Conservation (phyloP, 2,113 vertebrate genomes). For the Ia io region DNA sequence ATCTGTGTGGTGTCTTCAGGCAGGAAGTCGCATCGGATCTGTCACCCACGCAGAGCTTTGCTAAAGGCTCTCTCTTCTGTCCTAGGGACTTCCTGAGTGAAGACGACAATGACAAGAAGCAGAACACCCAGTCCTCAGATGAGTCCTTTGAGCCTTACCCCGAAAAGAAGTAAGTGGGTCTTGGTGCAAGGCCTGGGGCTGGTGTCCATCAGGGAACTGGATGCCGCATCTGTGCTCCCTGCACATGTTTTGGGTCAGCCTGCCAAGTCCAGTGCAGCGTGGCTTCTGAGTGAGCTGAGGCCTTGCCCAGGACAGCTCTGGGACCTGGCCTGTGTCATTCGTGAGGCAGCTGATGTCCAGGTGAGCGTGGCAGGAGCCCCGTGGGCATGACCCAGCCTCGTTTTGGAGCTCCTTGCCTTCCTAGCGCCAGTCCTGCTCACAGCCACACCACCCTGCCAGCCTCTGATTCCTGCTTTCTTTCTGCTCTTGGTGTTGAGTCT, state of each 20-base stretch:
- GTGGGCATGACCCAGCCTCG: not conserved
- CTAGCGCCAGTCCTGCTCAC: not conserved
- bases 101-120: slow-evolving; percentile 84
- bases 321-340: not conserved
- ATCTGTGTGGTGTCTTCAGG: not conserved
- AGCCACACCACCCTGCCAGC: not conserved
- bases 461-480: no score
- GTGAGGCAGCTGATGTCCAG: not conserved
- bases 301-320: no score
- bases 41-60: fast-evolving
- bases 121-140: slow-evolving; percentile 84
- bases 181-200: fast-evolving
- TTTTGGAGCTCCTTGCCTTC: not conserved
- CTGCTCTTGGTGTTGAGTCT: no score
- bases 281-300: not conserved
- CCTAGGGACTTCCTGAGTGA: slow-evolving; percentile 87
- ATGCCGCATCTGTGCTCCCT: fast-evolving
- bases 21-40: not conserved
- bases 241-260: not conserved
- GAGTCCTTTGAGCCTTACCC: slow-evolving; percentile 88
- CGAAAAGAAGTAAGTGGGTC: slow-evolving; percentile 85
- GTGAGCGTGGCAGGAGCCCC: not conserved
- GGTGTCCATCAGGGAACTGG: not conserved
- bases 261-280: no score
- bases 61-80: slow-evolving; percentile 61